phyloP scores from a whole-genome alignment of 2,888 invertebrate species.

The Cerceris ruficornis region DNA sequence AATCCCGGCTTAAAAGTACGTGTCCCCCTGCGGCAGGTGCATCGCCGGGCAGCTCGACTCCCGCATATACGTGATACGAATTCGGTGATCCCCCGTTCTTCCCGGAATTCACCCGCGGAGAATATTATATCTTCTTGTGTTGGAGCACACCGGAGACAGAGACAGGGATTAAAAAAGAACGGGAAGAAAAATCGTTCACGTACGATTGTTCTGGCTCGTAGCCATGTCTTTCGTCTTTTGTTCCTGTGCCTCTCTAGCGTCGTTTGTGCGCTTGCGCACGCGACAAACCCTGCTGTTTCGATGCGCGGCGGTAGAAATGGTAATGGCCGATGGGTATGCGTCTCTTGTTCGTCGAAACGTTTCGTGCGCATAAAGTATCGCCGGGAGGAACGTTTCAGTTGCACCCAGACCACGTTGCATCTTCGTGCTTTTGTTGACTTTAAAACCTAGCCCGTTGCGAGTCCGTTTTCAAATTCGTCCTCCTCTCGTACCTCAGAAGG shows the following conservation, averaged over 20 bases:
- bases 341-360: slow-evolving; percentile 8
- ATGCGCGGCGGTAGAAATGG: slow-evolving; percentile 38
- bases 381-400: not conserved
- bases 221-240: slow-evolving; percentile 50
- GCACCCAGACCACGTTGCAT: not conserved
- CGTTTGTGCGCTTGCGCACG: slow-evolving; percentile 15
- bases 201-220: slow-evolving; percentile 36
- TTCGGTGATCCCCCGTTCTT: slow-evolving; percentile 61
- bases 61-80: slow-evolving; percentile 72
- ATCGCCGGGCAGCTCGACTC: slow-evolving; percentile 57
- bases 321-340: slow-evolving; percentile 46
- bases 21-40: slow-evolving; percentile 68
- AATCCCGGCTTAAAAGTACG: slow-evolving; percentile 60
- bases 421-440: no score
- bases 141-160: not conserved
- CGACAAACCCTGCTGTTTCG: slow-evolving; percentile 51
- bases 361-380: not conserved
- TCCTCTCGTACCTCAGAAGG: no score
- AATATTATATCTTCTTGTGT: slow-evolving; percentile 52
- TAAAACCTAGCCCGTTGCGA: no score
- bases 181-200: slow-evolving; percentile 32
- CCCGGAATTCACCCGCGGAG: slow-evolving; percentile 41
- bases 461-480: no score
- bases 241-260: slow-evolving; percentile 13
- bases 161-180: not conserved